Evolutionary conservation across 2,888 invertebrate genomes (phyloP).

Genomic region (Escarpia spicata): DNA sequence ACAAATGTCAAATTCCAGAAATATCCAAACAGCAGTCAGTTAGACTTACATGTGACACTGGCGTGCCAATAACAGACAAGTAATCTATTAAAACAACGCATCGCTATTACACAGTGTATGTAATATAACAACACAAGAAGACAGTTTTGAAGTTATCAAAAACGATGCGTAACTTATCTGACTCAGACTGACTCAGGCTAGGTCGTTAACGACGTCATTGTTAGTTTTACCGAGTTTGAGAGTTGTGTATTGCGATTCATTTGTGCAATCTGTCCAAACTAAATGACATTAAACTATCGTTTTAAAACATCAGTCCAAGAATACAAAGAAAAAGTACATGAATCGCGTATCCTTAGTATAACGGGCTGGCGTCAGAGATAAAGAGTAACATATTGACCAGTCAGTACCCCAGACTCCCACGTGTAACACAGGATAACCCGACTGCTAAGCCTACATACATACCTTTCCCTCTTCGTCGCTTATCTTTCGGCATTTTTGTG

Average conservation of each 20-base stretch:
- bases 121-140: not conserved
- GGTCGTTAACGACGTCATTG: not conserved
- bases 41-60: not conserved
- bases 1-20: slow-evolving; percentile 10
- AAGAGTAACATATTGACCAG: not conserved
- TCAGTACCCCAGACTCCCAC: not conserved
- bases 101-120: not conserved
- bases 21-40: not conserved
- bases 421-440: not conserved
- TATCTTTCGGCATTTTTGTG: slow-evolving; percentile 29
- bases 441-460: not conserved
- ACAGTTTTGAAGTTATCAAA: not conserved
- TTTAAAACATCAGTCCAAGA: not conserved
- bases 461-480: slow-evolving; percentile 29
- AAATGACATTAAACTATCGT: not conserved
- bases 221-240: not conserved
- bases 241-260: slow-evolving; percentile 14
- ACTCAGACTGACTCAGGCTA: not conserved
- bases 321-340: not conserved
- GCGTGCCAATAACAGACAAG: not conserved
- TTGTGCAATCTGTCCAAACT: not conserved
- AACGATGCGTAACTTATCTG: not conserved
- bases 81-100: not conserved
- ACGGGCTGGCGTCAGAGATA: not conserved
- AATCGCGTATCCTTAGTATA: not conserved